Evolutionary conservation across 2,888 invertebrate species (phyloP), one percentile per base, ranked within the genome.

Genomic region (Seira musarum): DNA sequence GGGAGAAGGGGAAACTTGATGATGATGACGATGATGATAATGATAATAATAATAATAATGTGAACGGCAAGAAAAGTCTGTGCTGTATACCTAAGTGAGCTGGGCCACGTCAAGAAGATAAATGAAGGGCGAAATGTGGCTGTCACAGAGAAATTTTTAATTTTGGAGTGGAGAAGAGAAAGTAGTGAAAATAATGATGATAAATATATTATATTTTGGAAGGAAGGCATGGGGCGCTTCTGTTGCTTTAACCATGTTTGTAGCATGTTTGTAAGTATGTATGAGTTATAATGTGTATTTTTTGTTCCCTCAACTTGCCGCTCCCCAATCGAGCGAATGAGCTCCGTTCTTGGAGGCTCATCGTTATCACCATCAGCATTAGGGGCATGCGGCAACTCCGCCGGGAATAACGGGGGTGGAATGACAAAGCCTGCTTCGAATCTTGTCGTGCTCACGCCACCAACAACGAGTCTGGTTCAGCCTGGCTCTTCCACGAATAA

Each of bases 271-370:
- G 95, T 97, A 82, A 93, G 94, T 84, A 92, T 98, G n/a, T 87
- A 97, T 98, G 97, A 97, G 97, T n/a, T n/a, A 91, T 98, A 98
- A 90, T 98, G 98, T 90, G 96, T 98, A n/a, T n/a, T n/a, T n/a
- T n/a, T n/a, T n/a, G n/a, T n/a, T n/a, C n/a, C n/a, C n/a, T n/a
- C n/a, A 17, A 94, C 96, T 89, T 98, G 98, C 90, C 93, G 97
- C 87, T 93, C 95, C 66, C 94, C 95, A 89, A 95, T 98, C 85
- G 94, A 94, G 85, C 91, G 93, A 87, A 93, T 93, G 90, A 89
- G 82, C 72, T 82, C 86, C 17, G 83, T 87, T 53, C 40, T 40
- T 6, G 40, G 40, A 53, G 83, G 83, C 19, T 81, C 72, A 40
- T 64, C 63, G 46, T 49, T 61, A 22, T 40, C 57, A 53, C 60